phyloP scores from a whole-genome alignment of 2,113 vertebrate species.

The Serinus canaria region DNA sequence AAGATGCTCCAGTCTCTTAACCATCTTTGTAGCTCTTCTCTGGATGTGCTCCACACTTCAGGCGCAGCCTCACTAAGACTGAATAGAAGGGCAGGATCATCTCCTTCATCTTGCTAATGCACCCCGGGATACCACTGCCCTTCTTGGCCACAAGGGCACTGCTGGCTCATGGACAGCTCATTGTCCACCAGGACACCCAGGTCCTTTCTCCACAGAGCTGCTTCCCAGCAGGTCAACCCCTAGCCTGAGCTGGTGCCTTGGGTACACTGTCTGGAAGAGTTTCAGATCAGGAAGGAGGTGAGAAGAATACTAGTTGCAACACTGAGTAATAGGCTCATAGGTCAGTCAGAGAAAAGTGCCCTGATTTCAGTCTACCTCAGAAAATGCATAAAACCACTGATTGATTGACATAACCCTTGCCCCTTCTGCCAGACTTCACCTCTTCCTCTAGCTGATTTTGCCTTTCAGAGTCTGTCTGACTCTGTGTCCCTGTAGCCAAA shows the following conservation, averaged over 20 bases:
- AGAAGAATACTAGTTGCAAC: not conserved
- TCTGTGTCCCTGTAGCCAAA: not conserved
- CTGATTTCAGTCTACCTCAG: not conserved
- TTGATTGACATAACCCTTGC: not conserved
- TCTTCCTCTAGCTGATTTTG: not conserved
- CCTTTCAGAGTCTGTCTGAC: not conserved
- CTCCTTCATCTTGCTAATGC: not conserved
- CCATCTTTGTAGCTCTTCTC: not conserved
- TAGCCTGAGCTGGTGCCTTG: not conserved
- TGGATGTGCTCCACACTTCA: not conserved
- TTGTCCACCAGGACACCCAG: not conserved
- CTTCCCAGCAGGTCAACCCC: not conserved
- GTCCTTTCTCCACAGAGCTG: not conserved
- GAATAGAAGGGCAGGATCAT: not conserved
- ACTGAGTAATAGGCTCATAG: not conserved
- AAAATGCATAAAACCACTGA: not conserved
- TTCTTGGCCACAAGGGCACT: not conserved
- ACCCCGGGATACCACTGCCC: not conserved
- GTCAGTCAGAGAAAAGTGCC: not conserved
- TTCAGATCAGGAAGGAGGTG: not conserved
- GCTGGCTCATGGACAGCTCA: not conserved
- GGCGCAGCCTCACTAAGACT: not conserved
- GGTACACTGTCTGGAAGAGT: fast-evolving
- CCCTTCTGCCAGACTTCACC: not conserved
- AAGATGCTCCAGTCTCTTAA: not conserved